Evolutionary conservation across 1,140 invertebrate species (phyloP).

Genomic region (Calliphora vicina): DNA sequence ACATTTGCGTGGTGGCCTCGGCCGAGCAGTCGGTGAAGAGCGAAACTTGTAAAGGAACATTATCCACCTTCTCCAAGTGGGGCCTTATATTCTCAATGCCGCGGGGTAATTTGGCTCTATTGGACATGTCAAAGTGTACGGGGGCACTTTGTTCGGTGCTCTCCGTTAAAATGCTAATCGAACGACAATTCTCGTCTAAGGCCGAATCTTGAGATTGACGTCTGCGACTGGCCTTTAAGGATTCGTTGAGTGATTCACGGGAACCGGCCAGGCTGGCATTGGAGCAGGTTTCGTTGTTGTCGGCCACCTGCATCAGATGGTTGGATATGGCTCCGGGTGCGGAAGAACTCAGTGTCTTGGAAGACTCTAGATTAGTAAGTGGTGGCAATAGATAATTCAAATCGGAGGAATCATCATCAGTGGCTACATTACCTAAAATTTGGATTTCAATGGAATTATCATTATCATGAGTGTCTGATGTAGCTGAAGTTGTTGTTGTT

Average conservation of each 20-base stretch:
- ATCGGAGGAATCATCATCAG: constrained; percentile 42
- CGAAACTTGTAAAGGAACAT: constrained; percentile 94
- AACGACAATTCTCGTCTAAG: constrained; percentile 76
- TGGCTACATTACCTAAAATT: constrained; percentile 29
- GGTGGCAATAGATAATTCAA: constrained; percentile 54
- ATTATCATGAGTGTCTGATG: constrained; percentile 32
- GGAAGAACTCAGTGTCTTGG: constrained; percentile 79
- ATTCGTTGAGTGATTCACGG: constrained; percentile 33
- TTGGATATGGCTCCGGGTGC: constrained; percentile 84
- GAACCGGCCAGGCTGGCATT: constrained; percentile 29
- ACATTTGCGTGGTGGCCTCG: constrained; percentile 86
- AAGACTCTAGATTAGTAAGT: constrained; percentile 70
- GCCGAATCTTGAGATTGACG: constrained; percentile 64
- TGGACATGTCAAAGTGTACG: constrained; percentile 90
- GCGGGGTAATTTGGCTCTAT: constrained; percentile 91
- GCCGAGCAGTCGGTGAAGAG: constrained; percentile 96
- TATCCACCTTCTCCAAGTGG: constrained; percentile 94
- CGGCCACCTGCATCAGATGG: constrained; percentile 70
- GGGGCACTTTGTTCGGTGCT: constrained; percentile 89
- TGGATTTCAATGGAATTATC: constrained; percentile 32
- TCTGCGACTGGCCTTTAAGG: constrained; percentile 42
- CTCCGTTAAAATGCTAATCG: constrained; percentile 83
- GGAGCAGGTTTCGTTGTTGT: constrained; percentile 14
- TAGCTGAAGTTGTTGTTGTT: constrained; percentile 31
- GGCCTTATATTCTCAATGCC: constrained; percentile 97